Base-by-base conservation (phyloP, 2,888 invertebrate genomes). In the Tridacna gigas region DNA sequence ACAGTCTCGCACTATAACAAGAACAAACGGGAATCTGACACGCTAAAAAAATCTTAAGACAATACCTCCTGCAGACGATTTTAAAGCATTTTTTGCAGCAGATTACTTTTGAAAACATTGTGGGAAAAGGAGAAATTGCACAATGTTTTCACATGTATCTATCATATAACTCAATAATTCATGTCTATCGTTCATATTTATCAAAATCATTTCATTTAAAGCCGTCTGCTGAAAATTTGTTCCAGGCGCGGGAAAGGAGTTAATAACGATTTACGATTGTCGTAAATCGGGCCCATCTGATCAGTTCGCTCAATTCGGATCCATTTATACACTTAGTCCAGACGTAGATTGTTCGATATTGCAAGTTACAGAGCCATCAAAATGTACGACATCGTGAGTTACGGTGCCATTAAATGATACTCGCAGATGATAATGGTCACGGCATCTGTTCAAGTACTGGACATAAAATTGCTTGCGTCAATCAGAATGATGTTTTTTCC, bases 201-300 rank as follows among this genome's bases (percentile, higher is more conserved):
- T 37, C 37, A 7, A 37, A 7, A 20, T 56, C 3, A 37, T 37
- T 37, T 37, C 37, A 37, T 7, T 37, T 7, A 2, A 37, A 37
- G 37, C 7, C 37, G 37, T 2, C 37, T 4, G 7, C 37, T 4
- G 37, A 37, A 65, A 20, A 26, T 51, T 26, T 61, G 48, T 18
- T n/a, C 56, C 4, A 56, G 56, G 56, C 56, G n/a, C 22, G 37
- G 37, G 37, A 37, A 37, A 37, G 37, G 37, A 37, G 37, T 13
- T 51, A 79, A 79, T 63, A 75, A 75, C 15, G 22, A 37, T 67
- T 67, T 67, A 67, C 28, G 67, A 20, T 3, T 67, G 13, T 67
- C 67, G 67, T 67, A 37, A 67, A 67, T 20, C 37, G 4, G 13
- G 65, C 25, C 65, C 22, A 25, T n/a, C n/a, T 13, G 15, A 65